phyloP scores from a whole-genome alignment of 2,888 invertebrate genomes.

The Saturnia japonica region DNA sequence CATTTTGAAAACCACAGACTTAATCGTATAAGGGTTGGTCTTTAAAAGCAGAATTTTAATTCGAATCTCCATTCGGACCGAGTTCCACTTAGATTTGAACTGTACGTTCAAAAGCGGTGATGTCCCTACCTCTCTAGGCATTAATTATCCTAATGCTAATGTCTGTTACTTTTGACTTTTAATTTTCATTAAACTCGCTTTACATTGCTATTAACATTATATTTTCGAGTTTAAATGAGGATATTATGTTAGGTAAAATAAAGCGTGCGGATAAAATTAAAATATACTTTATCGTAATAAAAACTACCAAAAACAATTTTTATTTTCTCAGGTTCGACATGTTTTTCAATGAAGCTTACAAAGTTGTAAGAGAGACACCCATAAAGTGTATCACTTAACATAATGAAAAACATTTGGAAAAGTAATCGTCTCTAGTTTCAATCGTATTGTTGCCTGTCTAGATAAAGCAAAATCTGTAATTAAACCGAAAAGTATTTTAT shows the following conservation, averaged over 20 bases:
- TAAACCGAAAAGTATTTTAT: background rate
- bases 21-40: slow-evolving; percentile 54
- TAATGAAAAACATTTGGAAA: background rate
- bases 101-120: slow-evolving; percentile 61
- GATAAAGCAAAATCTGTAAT: background rate
- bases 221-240: slow-evolving; percentile 23
- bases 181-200: slow-evolving; percentile 47
- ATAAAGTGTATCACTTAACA: background rate
- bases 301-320: too few relatives aligned
- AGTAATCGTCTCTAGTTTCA: too few relatives aligned
- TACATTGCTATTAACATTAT: slow-evolving; percentile 32
- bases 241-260: background rate
- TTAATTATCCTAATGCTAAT: slow-evolving; percentile 69
- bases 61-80: slow-evolving; percentile 62
- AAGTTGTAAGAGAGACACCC: background rate
- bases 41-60: slow-evolving; percentile 69
- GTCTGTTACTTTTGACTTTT: slow-evolving; percentile 53
- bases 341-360: too few relatives aligned
- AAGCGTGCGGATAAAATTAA: background rate
- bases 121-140: slow-evolving; percentile 57
- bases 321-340: too few relatives aligned
- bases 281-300: background rate
- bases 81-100: slow-evolving; percentile 48
- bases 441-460: background rate
- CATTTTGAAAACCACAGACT: slow-evolving; percentile 27